Base-by-base conservation (phyloP, 2,797 vertebrate genomes). In the Cynopterus sphinx region DNA sequence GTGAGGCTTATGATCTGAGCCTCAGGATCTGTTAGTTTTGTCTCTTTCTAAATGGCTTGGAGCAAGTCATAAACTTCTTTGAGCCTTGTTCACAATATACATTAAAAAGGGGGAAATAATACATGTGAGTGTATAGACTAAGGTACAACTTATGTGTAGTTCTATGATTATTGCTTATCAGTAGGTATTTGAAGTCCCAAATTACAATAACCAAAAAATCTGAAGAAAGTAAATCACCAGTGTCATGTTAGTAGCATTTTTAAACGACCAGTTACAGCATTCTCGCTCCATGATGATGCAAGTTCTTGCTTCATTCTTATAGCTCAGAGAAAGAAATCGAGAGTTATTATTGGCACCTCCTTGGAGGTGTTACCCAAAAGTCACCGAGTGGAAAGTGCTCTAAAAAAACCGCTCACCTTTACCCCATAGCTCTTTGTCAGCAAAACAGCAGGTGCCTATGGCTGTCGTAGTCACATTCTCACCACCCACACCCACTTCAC, bases 1-100 rank as follows among this genome's bases (percentile, higher is more conserved):
- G 43, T 1, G 49, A 41, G 21, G 6, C 13, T 51, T 49, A 2
- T 1, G 12, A 7, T 43, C 12, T 24, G 26, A 39, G 5, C 22
- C 1, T 0, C 1, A 10, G 26, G 10, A 1, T 51, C 78, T 39
- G 0, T 46, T 19, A 53, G 5, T 7, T 53, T 12, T 28, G 15
- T 22, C 19, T 55, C 24, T 78, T 73, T 87, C 71, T 87, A 46
- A 65, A 28, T 15, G n/a, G 68, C 2, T 2, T 26, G 22, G 24
- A 53, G 26, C 22, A 71, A 75, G 17, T 75, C 53, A 53, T 17
- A 46, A 51, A 26, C 0, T 5, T 49, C 65, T 87, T 43, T 59
- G 59, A 75, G 22, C 0, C 10, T 77, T 49, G 53, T 92, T 90
- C 73, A 36, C 43, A 49, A n/a, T 21, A 75, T 22, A 9, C 24